Percentiles rank a stretch among this genome's conserved stretches.
Conservation (phyloP, 2,888 invertebrate genomes). For the Geotrupes spiniger region DNA sequence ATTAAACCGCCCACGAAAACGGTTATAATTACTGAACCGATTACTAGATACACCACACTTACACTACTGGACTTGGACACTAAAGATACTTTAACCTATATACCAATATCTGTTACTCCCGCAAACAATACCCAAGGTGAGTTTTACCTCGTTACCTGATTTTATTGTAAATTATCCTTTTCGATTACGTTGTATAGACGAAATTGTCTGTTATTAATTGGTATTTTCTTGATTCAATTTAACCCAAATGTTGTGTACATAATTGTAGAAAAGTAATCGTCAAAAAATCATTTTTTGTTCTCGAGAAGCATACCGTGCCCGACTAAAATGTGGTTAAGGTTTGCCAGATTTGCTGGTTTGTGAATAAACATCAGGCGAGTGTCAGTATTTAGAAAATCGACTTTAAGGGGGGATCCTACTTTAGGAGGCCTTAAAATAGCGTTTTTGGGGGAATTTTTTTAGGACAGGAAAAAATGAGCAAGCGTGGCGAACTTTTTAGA, state of each 20-base stretch:
- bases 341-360: too few relatives aligned
- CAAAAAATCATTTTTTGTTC: too few relatives aligned
- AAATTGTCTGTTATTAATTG: constrained; percentile 7
- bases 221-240: constrained; percentile 1
- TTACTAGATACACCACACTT: constrained; percentile 56
- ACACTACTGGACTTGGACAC: constrained; percentile 51
- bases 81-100: constrained; percentile 39
- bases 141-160: constrained; percentile 2
- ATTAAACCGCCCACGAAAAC: constrained; percentile 61
- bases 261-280: constrained; percentile 14
- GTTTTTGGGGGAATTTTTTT: too few relatives aligned
- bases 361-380: too few relatives aligned
- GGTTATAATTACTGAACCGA: constrained; percentile 55
- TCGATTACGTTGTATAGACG: constrained; percentile 9
- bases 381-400: too few relatives aligned
- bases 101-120: constrained; percentile 30
- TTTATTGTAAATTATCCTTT: constrained; percentile 6
- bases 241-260: constrained; percentile 10
- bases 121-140: constrained; percentile 17
- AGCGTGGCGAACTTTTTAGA: too few relatives aligned
- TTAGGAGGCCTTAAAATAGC: too few relatives aligned
- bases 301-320: too few relatives aligned
- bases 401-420: too few relatives aligned
- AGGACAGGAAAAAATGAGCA: too few relatives aligned
- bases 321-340: too few relatives aligned